phyloP scores from a whole-genome alignment of 2,888 invertebrate species.

The Colletes collaris region DNA sequence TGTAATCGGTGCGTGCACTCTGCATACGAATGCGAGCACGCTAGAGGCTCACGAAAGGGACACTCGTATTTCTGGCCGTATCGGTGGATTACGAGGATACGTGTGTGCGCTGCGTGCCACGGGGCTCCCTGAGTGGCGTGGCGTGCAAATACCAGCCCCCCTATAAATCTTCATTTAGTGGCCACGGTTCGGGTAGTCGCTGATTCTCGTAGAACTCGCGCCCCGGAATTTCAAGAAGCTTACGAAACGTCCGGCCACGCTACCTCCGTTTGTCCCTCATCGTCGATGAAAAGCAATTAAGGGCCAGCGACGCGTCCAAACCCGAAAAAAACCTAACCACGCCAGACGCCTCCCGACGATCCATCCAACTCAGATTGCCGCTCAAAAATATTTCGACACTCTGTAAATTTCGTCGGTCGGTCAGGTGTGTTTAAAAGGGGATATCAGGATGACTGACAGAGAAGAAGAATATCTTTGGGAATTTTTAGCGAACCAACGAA shows the following conservation, averaged over 20 bases:
- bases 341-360: too few relatives aligned
- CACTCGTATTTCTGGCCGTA: slow-evolving; percentile 44
- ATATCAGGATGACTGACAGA: too few relatives aligned
- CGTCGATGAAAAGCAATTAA: not conserved
- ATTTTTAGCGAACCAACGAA: too few relatives aligned
- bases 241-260: slow-evolving; percentile 18
- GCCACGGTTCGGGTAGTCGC: slow-evolving; percentile 47
- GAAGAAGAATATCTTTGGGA: too few relatives aligned
- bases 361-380: too few relatives aligned
- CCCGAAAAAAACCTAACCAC: too few relatives aligned
- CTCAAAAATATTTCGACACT: too few relatives aligned
- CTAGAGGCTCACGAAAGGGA: slow-evolving; percentile 42
- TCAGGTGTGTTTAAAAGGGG: too few relatives aligned
- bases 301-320: too few relatives aligned
- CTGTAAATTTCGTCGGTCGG: too few relatives aligned
- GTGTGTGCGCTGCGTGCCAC: slow-evolving; percentile 50
- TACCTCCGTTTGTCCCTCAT: not conserved
- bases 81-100: slow-evolving; percentile 33
- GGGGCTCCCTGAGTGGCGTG: slow-evolving; percentile 64
- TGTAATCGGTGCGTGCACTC: slow-evolving; percentile 61
- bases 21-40: slow-evolving; percentile 52
- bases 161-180: slow-evolving; percentile 79
- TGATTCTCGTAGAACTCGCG: slow-evolving; percentile 29
- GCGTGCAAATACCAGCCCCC: slow-evolving; percentile 66
- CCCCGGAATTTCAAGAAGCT: slow-evolving; percentile 49